Percentiles rank a stretch among this genome's conserved stretches.
Evolutionary conservation across 2,888 invertebrate species (phyloP).

Genomic region (Nemurella pictetii): DNA sequence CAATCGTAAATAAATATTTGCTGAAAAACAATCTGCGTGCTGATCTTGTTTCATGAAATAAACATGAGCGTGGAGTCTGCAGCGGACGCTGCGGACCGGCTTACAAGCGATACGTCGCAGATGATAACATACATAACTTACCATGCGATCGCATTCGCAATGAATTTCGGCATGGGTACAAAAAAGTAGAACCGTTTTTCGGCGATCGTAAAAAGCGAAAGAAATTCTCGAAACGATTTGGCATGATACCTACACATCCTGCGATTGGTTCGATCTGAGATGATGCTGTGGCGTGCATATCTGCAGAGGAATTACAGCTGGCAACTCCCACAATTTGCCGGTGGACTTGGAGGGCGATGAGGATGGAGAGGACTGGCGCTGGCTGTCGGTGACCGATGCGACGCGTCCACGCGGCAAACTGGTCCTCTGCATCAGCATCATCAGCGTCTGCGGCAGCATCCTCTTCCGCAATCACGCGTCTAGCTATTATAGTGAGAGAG

Average conservation of each 20-base stretch:
- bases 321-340: neutral
- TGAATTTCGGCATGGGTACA: neutral
- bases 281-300: neutral
- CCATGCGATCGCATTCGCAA: neutral
- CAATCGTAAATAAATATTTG: constrained; percentile 21
- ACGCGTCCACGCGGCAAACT: neutral
- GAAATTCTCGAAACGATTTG: neutral
- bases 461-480: neutral
- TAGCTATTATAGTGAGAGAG: neutral
- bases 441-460: neutral
- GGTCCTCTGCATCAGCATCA: neutral
- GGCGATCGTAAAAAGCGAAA: neutral
- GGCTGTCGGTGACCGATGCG: neutral
- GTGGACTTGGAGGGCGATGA: neutral
- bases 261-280: neutral
- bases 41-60: constrained; percentile 5
- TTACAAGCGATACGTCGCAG: neutral
- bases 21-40: constrained; percentile 20
- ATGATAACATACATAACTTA: neutral
- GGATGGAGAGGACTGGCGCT: neutral
- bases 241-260: neutral
- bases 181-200: neutral
- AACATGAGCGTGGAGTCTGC: constrained; percentile 9
- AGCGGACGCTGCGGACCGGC: neutral
- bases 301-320: neutral